Evolutionary conservation across 1,140 invertebrate genomes (phyloP), one percentile per base, ranked within the genome.

Genomic region (Drosophila persimilis): DNA sequence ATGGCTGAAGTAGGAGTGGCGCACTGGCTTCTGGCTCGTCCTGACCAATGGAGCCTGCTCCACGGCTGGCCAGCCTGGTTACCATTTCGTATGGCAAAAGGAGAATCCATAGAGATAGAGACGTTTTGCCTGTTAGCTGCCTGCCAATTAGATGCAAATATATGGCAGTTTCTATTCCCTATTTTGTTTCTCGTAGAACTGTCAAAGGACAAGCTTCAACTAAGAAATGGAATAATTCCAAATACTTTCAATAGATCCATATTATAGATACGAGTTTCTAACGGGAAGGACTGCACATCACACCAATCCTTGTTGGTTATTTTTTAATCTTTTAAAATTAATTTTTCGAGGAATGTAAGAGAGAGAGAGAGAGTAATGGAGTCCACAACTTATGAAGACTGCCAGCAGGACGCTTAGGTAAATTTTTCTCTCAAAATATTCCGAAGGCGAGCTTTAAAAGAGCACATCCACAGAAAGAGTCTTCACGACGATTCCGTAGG

Each of bases 71-170:
- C 31, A 35, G 35, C 11, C 35, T 41, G 43, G 47, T 43, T 62
- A 74, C 79, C 39, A 43, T 73, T 70, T 69, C 62, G 56, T 69
- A 81, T 35, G 39, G 45, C 69, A 65, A 73, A 74, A 61, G 47
- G 22, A 35, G 15, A 45, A 39, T 51, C 26, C 24, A 24, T 4
- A 5, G 24, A 17, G 62, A n/a, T 39, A 6, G 9, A 29, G 29
- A 43, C 48, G 17, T 66, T 70, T 57, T 66, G 66, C 64, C 73
- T 70, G 54, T 60, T 43, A 71, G 81, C 83, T 81, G 81, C 52
- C 77, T 74, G 62, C 77, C 83, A 85, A 85, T 86, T 85, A 85
- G 73, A 85, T 86, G 81, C 81, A 85, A 86, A 85, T 85, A 67
- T 81, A 86, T 86, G 70, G 50, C 58, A 54, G 62, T 58, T 60